A percentile compares a stretch with the other conserved stretches of the same genome.
Conservation (phyloP, 2,888 invertebrate species). For the Cheilosia impressa region DNA sequence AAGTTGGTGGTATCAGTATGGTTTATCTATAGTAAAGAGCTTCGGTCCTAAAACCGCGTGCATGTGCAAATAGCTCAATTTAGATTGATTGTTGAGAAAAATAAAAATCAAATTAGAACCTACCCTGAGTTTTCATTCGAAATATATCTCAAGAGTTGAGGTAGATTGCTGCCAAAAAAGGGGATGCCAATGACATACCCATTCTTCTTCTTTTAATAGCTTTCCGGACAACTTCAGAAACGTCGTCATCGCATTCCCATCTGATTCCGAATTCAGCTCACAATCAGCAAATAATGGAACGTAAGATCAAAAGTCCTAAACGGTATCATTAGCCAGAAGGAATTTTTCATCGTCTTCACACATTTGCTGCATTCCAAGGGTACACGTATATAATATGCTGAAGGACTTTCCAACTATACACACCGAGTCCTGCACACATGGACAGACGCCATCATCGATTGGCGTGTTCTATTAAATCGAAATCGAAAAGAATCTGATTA, state of each 20-base stretch:
- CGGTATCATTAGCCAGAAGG: slow-evolving; percentile 60
- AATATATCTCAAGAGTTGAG: not conserved
- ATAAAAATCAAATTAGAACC: slow-evolving; percentile 25
- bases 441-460: slow-evolving; percentile 32
- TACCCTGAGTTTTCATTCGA: no score
- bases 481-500: slow-evolving; percentile 69
- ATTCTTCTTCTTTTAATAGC: not conserved
- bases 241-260: slow-evolving; percentile 27
- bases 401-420: slow-evolving; percentile 5
- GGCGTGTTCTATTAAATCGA: slow-evolving; percentile 55
- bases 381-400: not conserved
- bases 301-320: slow-evolving; percentile 61
- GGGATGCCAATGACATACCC: slow-evolving; percentile 4
- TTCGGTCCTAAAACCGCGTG: no score
- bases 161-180: not conserved
- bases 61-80: not conserved
- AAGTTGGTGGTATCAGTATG: no score
- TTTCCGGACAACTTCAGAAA: not conserved
- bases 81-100: not conserved
- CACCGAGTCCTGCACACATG: not conserved
- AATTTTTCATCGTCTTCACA: slow-evolving; percentile 47
- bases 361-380: slow-evolving; percentile 41
- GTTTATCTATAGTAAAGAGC: no score
- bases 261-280: slow-evolving; percentile 57
- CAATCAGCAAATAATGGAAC: slow-evolving; percentile 59